Evolutionary conservation across 2,797 vertebrate species (phyloP).

Genomic region (Diplodus puntazzo): DNA sequence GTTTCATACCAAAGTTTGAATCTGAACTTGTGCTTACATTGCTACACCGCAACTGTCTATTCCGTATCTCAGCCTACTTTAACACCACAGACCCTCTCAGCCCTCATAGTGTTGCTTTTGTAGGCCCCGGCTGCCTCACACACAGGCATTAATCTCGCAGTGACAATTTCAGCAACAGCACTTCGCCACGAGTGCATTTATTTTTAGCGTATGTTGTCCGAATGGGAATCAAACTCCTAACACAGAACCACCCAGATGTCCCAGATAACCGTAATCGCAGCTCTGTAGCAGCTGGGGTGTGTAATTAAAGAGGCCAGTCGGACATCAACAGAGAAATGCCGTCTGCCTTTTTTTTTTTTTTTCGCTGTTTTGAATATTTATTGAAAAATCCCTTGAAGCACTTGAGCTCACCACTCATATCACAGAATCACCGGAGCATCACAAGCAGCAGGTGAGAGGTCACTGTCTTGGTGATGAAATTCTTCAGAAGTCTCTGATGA

Average conservation of each 20-base stretch:
- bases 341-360: constrained; percentile 4
- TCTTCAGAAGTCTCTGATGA: constrained; percentile 14
- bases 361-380: constrained; percentile 14
- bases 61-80: constrained; percentile 5
- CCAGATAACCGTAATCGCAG: constrained; percentile 46
- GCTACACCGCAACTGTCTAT: background rate
- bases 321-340: constrained; percentile 23
- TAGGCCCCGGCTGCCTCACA: constrained; percentile 19
- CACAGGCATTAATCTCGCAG: constrained; percentile 18
- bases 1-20: constrained; percentile 21
- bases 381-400: background rate
- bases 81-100: constrained; percentile 8
- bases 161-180: constrained; percentile 14
- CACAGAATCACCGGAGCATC: background rate
- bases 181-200: constrained; percentile 33
- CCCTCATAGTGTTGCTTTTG: constrained; percentile 12
- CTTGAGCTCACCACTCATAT: constrained; percentile 15
- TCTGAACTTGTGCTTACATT: background rate
- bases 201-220: constrained; percentile 41
- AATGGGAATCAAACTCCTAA: constrained; percentile 40
- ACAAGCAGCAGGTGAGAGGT: constrained; percentile 29
- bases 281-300: background rate
- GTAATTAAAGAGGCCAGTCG: constrained; percentile 27
- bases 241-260: constrained; percentile 38
- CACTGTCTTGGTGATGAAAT: constrained; percentile 17